Evolutionary conservation across 2,797 vertebrate species (phyloP).

Genomic region (Neopelma chrysocephalum): DNA sequence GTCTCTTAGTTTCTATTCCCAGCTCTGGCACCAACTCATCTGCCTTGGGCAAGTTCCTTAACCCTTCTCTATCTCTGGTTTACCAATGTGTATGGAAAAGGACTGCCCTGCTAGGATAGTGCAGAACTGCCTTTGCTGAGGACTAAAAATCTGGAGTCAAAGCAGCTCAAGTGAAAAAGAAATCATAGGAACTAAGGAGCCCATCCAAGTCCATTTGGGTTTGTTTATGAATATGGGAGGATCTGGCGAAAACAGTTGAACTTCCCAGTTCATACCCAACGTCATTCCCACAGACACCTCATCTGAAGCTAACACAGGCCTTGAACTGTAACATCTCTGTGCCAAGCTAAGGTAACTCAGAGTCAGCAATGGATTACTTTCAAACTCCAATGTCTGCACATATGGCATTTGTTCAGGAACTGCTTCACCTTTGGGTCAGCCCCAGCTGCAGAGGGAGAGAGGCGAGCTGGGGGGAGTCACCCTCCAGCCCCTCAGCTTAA

Average conservation of each 20-base stretch:
- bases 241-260: background rate
- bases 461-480: background rate
- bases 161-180: background rate
- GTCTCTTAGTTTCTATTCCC: conserved; percentile 50
- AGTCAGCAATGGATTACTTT: background rate
- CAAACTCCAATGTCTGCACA: background rate
- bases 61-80: conserved; percentile 36
- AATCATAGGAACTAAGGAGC: background rate
- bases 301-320: background rate
- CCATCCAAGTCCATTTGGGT: background rate
- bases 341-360: background rate
- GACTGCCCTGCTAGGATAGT: background rate
- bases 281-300: background rate
- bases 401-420: background rate
- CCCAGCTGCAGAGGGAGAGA: background rate
- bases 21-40: conserved; percentile 45
- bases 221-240: background rate
- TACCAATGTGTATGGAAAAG: background rate
- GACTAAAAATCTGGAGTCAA: background rate
- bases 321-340: background rate
- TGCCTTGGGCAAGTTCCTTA: conserved; percentile 49
- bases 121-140: background rate
- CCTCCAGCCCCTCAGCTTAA: background rate
- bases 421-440: background rate
- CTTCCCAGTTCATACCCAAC: background rate